Conservation (phyloP, 2,888 invertebrate genomes). For the Catocala fraxini region DNA sequence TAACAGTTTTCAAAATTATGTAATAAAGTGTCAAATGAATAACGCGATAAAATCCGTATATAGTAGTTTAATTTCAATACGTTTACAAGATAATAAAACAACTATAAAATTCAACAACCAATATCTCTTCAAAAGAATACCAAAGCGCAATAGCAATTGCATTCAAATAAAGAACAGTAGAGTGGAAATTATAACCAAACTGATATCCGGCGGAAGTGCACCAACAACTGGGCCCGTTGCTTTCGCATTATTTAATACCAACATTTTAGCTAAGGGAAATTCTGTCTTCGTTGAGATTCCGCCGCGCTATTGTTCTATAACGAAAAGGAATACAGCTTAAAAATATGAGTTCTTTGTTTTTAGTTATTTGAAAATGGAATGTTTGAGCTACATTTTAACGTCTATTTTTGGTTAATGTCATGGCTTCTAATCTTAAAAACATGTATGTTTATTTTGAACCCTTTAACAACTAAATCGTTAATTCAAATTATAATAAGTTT, state of each 20-base stretch:
- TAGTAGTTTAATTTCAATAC: no score
- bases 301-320: slow-evolving; percentile 43
- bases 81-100: neutral
- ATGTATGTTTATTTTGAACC: no score
- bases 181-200: slow-evolving; percentile 53
- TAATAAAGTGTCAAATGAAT: no score
- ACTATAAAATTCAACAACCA: slow-evolving; percentile 2
- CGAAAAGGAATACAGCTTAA: slow-evolving; percentile 39
- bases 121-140: slow-evolving; percentile 7
- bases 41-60: no score
- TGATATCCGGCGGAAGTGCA: slow-evolving; percentile 50
- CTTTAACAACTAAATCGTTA: no score
- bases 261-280: slow-evolving; percentile 70
- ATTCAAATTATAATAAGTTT: no score
- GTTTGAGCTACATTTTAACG: neutral
- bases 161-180: slow-evolving; percentile 28
- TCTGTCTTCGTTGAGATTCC: slow-evolving; percentile 59
- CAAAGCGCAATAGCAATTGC: slow-evolving; percentile 40
- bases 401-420: no score
- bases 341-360: slow-evolving; percentile 26
- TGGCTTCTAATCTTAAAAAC: no score
- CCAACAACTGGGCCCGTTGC: slow-evolving; percentile 58
- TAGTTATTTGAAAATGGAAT: neutral
- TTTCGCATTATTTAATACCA: slow-evolving; percentile 72
- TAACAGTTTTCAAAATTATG: no score